Conservation (phyloP, 2,888 invertebrate genomes). For the Drosophila kanekoi region DNA sequence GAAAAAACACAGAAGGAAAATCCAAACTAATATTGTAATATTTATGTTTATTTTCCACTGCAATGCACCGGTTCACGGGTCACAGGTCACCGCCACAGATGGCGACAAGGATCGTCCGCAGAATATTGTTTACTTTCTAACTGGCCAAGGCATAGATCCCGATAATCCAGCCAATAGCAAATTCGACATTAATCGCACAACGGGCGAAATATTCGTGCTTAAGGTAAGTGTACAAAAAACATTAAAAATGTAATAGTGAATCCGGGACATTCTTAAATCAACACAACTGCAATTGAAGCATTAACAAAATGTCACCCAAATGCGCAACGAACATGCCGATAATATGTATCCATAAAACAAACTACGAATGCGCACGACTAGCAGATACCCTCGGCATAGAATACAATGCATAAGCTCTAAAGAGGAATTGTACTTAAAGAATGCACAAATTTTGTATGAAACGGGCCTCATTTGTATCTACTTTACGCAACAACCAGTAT, state of each 20-base stretch:
- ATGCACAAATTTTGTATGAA: no score
- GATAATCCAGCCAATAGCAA: slow-evolving; percentile 98
- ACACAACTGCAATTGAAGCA: slow-evolving; percentile 48
- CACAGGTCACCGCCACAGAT: slow-evolving; percentile 97
- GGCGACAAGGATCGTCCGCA: slow-evolving; percentile 98
- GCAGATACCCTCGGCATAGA: not conserved
- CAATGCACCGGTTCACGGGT: slow-evolving; percentile 54
- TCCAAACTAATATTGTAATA: slow-evolving; percentile 34
- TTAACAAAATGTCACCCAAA: slow-evolving; percentile 50
- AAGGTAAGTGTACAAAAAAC: slow-evolving; percentile 88
- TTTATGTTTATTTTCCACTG: slow-evolving; percentile 12
- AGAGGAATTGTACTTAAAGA: no score
- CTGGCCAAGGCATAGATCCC: slow-evolving; percentile 97
- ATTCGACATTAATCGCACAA: slow-evolving; percentile 97
- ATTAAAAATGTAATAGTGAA: slow-evolving; percentile 2
- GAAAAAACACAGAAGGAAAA: not conserved
- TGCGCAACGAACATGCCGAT: slow-evolving; percentile 31
- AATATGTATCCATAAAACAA: slow-evolving; percentile 36
- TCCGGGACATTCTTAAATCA: slow-evolving; percentile 21
- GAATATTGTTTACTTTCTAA: slow-evolving; percentile 97
- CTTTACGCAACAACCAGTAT: not conserved
- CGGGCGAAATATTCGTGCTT: slow-evolving; percentile 97
- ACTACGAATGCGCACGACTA: not conserved
- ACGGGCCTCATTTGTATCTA: no score
- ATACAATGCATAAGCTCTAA: no score